Evolutionary conservation across 2,888 invertebrate genomes (phyloP).

Genomic region (Dryobota labecula): DNA sequence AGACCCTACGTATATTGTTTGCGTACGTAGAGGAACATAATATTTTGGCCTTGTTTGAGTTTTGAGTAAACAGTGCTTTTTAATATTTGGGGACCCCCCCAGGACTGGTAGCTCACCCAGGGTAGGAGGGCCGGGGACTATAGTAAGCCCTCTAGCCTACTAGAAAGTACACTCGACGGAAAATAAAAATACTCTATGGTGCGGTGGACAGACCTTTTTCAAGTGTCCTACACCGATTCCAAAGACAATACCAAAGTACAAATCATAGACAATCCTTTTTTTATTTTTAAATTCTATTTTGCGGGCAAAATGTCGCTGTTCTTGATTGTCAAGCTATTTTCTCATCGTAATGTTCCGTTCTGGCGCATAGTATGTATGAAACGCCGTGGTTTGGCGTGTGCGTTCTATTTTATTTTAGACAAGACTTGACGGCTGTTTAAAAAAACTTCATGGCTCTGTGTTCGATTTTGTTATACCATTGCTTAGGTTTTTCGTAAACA

Average conservation of each 20-base stretch:
- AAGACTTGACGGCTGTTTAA: constrained; percentile 88
- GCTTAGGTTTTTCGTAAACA: constrained; percentile 87
- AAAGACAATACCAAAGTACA: constrained; percentile 73
- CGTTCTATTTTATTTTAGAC: constrained; percentile 90
- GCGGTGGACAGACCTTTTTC: constrained; percentile 26
- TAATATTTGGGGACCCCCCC: background rate
- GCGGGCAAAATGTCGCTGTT: constrained; percentile 89
- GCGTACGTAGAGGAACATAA: no score
- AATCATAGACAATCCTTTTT: constrained; percentile 75
- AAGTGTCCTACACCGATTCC: constrained; percentile 39
- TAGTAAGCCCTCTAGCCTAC: background rate
- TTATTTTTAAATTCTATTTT: constrained; percentile 85
- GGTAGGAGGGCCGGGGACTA: background rate
- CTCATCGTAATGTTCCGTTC: constrained; percentile 90
- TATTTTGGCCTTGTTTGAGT: background rate
- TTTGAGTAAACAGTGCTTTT: background rate
- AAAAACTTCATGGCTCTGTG: constrained; percentile 85
- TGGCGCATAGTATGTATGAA: constrained; percentile 90
- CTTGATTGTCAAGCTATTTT: constrained; percentile 90
- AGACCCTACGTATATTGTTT: no score
- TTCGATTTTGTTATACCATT: constrained; percentile 79
- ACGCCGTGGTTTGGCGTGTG: constrained; percentile 87
- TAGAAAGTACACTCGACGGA: background rate
- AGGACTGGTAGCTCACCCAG: background rate
- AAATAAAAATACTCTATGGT: constrained; percentile 26